Conservation (phyloP, 1,140 invertebrate genomes). For the Heterodera carotae region DNA sequence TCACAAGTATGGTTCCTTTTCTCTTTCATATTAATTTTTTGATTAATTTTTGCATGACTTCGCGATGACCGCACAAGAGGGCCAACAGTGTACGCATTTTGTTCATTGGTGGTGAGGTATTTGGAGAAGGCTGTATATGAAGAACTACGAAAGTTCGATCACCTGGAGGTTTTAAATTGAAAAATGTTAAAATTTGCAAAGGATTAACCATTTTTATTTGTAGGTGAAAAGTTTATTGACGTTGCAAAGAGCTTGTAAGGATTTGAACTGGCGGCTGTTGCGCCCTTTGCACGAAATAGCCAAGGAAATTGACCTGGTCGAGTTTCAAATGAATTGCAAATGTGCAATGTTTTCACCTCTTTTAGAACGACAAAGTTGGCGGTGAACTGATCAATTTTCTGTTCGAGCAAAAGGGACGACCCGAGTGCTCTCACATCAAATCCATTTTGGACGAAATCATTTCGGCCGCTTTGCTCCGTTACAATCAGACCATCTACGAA, state of each 20-base stretch:
- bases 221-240: constrained; percentile 37
- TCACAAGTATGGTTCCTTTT: constrained; percentile 25
- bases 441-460: constrained; percentile 31
- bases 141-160: constrained; percentile 27
- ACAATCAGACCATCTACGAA: constrained; percentile 36
- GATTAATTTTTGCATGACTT: constrained; percentile 28
- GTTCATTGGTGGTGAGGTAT: constrained; percentile 31
- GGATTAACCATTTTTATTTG: not conserved
- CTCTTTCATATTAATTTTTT: constrained; percentile 5
- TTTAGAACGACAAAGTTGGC: constrained; percentile 34
- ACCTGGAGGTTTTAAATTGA: not conserved
- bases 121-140: constrained; percentile 28
- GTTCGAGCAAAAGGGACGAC: constrained; percentile 16
- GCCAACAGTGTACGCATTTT: constrained; percentile 39
- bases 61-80: constrained; percentile 34
- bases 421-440: constrained; percentile 5
- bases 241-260: constrained; percentile 25
- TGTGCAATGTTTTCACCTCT: not conserved
- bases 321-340: constrained; percentile 3
- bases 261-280: constrained; percentile 7
- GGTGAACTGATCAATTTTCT: constrained; percentile 40
- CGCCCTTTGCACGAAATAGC: constrained; percentile 25
- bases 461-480: constrained; percentile 33
- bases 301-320: constrained; percentile 35
- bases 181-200: not conserved